Base-by-base conservation (phyloP, 1,140 invertebrate species). In the Sitodiplosis mosellana region DNA sequence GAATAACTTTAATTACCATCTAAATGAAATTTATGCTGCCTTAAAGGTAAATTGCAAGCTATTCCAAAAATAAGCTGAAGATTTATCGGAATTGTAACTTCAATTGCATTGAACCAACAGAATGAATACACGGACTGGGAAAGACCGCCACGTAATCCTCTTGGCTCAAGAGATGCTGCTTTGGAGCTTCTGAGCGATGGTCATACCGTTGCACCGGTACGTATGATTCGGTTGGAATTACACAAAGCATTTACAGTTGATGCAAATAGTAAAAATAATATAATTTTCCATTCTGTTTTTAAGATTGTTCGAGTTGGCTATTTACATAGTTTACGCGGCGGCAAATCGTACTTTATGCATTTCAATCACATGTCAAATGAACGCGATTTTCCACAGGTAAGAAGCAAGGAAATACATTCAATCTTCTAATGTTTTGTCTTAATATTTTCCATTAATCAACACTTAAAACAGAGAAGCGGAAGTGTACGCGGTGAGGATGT, bases 91-190 rank as follows among this genome's bases (percentile, higher is more conserved):
- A n/a, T n/a, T n/a, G n/a, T n/a, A n/a, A n/a, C n/a, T n/a, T n/a
- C n/a, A n/a, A 40, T 12, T 12, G 3, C 6, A 40, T 40, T n/a
- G 14, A 27, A 22, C 33, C 2, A 49, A 7, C 46, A 63, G 65
- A 92, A 91, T 62, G 87, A 92, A 61, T 92, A 92, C 66, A 91
- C 87, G 41, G 87, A 92, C 61, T 92, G 87, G 87, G 86, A 88
- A 59, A 75, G 80, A 54, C 83, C 51, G 64, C 80, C 53, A 57
- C 78, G 75, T 61, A 87, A 73, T 68, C 84, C 80, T 38, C 64
- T 80, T 51, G 80, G 76, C 56, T 77, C 83, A 11, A 66, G 83
- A n/a, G 82, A 85, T 62, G 77, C 79, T 27, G 79, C 80, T 7
- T 62, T 83, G 33, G 76, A 80, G 60, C 76, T 87, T 37, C 65